A percentile compares a stretch with the other conserved stretches of the same genome.
phyloP scores from a whole-genome alignment of 2,113 vertebrate species.

The Cyprinodon tularosa region DNA sequence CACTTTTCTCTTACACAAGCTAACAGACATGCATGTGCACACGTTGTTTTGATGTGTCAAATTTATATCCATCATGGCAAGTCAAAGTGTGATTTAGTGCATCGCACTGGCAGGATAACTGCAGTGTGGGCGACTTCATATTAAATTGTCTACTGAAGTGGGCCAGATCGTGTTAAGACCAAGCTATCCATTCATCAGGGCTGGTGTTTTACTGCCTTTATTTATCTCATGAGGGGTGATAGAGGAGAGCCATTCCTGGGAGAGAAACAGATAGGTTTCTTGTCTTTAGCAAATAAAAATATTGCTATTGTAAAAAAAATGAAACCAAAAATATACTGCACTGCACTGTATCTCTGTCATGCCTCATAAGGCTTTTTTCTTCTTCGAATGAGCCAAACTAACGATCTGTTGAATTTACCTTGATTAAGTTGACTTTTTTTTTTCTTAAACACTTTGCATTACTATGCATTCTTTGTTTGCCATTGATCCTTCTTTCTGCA shows the following conservation, averaged over 20 bases:
- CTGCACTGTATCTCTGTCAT: not conserved
- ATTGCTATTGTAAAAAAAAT: not conserved
- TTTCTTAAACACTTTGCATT: not conserved
- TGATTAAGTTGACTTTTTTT: not conserved
- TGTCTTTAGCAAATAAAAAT: not conserved
- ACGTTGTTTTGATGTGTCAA: constrained; percentile 48
- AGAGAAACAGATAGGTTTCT: constrained; percentile 9
- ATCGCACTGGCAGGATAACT: constrained; percentile 42
- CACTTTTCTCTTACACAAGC: constrained; percentile 27
- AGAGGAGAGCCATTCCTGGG: constrained; percentile 31
- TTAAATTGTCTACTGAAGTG: constrained; percentile 72
- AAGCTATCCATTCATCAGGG: constrained; percentile 66
- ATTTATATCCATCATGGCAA: constrained; percentile 67
- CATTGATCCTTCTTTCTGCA: not conserved
- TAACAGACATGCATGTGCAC: constrained; percentile 20
- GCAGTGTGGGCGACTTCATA: constrained; percentile 66
- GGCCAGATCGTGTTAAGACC: constrained; percentile 70
- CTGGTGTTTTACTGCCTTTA: constrained; percentile 64
- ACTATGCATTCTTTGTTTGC: not conserved
- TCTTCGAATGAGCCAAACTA: not conserved
- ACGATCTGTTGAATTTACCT: not conserved
- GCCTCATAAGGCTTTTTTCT: no score
- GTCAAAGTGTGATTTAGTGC: constrained; percentile 74
- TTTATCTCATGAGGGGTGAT: constrained; percentile 48
- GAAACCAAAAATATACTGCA: not conserved